Base-by-base conservation (phyloP, 2,888 invertebrate genomes). In the Crioceris asparagi region DNA sequence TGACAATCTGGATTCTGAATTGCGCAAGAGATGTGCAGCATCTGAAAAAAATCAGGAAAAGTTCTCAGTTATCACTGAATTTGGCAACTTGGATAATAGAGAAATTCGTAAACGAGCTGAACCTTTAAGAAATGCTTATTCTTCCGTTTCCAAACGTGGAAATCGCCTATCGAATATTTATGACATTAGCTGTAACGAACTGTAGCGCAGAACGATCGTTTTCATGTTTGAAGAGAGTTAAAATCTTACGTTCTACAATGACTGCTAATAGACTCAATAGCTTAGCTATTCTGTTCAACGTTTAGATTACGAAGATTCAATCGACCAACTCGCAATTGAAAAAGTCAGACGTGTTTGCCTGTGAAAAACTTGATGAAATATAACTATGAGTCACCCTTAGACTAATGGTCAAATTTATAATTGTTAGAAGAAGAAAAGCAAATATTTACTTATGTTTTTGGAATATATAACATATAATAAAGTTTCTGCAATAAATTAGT, bases 31-130 rank as follows among this genome's bases (percentile, higher is more conserved):
- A 30, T 30, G 12, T 14, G 30, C n/a, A 30, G 30, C 30, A 30
- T 30, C 12, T 30, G n/a, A 30, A 30, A 30, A 30, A n/a, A 30
- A 15, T 30, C 17, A 30, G 15, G 17, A 30, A 30, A 30, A 30
- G 2, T 30, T 15, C 30, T 30, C 2, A 15, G 30, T 30, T 30
- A 30, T 30, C 30, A 30, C 14, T 30, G 17, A 30, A n/a, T n/a
- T 30, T 30, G 30, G 16, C 17, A 30, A 33, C 15, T 33, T 33
- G 23, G 23, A 33, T 17, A 33, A 23, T 33, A 33, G 23, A 33
- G 33, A n/a, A n/a, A n/a, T n/a, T n/a, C n/a, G n/a, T n/a, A n/a
- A n/a, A n/a, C n/a, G n/a, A n/a, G n/a, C n/a, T n/a, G n/a, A n/a
- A n/a, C n/a, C n/a, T n/a, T n/a, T n/a, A n/a, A 33, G 23, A 33